These are phyloP conservation scores for Ahaetulla prasina DNA, from an alignment of 2,113 vertebrate species.

Conservation along the genomic window DNA sequence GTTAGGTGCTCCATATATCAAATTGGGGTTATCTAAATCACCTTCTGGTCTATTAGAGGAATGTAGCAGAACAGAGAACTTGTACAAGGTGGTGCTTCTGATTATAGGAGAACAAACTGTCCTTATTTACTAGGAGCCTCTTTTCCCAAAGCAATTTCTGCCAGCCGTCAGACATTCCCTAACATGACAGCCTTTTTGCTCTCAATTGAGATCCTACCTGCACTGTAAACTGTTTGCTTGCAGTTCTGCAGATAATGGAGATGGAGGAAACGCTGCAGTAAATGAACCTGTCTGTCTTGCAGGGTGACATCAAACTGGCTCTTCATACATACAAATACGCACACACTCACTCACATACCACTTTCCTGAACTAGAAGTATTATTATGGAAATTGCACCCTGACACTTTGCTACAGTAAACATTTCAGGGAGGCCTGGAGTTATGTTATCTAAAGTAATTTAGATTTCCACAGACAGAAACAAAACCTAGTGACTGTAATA, in stretches of 20 bases:
- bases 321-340: background rate
- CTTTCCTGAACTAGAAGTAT: constrained; percentile 13
- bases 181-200: constrained; percentile 44
- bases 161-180: constrained; percentile 54
- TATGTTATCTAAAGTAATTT: constrained; percentile 34
- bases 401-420: constrained; percentile 34
- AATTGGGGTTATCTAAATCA: constrained; percentile 29
- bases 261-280: constrained; percentile 45
- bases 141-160: constrained; percentile 52
- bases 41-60: constrained; percentile 31
- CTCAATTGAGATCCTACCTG: constrained; percentile 41
- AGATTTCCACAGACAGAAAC: constrained; percentile 11
- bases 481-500: constrained; percentile 20
- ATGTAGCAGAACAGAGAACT: constrained; percentile 42
- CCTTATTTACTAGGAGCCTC: constrained; percentile 40
- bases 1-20: constrained; percentile 36
- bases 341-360: background rate
- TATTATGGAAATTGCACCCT: constrained; percentile 47
- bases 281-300: constrained; percentile 55
- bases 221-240: constrained; percentile 45
- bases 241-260: constrained; percentile 56
- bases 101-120: constrained; percentile 42
- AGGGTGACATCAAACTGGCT: constrained; percentile 39
- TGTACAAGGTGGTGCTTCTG: constrained; percentile 46
- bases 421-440: constrained; percentile 26